Conservation (phyloP, 2,888 invertebrate genomes). For the Drosophila austrosaltans region DNA sequence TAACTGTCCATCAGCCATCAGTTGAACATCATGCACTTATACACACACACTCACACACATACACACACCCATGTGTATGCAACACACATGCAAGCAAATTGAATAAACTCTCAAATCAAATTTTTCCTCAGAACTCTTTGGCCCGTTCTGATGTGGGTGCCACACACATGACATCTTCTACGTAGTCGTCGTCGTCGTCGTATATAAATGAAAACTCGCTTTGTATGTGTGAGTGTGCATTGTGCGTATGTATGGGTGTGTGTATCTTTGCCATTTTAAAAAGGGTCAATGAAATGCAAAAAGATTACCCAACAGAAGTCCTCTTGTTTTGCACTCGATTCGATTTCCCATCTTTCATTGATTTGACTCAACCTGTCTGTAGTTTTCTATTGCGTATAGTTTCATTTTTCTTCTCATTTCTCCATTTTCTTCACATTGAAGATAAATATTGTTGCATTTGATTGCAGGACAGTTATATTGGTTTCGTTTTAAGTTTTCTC, state of each 20-base stretch:
- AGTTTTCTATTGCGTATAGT: neutral
- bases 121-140: slow-evolving; percentile 69
- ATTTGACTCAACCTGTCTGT: slow-evolving; percentile 20
- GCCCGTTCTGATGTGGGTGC: slow-evolving; percentile 60
- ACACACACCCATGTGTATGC: neutral
- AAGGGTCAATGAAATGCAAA: slow-evolving; percentile 77
- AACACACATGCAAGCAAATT: slow-evolving; percentile 58
- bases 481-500: neutral
- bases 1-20: slow-evolving; percentile 51
- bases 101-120: slow-evolving; percentile 78
- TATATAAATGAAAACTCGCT: slow-evolving; percentile 22
- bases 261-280: slow-evolving; percentile 71
- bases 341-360: slow-evolving; percentile 29
- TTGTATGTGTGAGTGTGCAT: slow-evolving; percentile 12
- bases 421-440: neutral
- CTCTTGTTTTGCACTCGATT: slow-evolving; percentile 20
- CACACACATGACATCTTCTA: slow-evolving; percentile 32
- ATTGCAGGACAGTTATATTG: slow-evolving; percentile 8
- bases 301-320: slow-evolving; percentile 28
- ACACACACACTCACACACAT: slow-evolving; percentile 22
- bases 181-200: neutral
- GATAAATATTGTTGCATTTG: slow-evolving; percentile 14
- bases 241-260: slow-evolving; percentile 25
- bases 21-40: slow-evolving; percentile 55
- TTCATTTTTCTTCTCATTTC: slow-evolving; percentile 3